These are phyloP conservation scores for Xestia rhomboidea DNA, from an alignment of 2,888 invertebrate species.

Conservation along the genomic window DNA sequence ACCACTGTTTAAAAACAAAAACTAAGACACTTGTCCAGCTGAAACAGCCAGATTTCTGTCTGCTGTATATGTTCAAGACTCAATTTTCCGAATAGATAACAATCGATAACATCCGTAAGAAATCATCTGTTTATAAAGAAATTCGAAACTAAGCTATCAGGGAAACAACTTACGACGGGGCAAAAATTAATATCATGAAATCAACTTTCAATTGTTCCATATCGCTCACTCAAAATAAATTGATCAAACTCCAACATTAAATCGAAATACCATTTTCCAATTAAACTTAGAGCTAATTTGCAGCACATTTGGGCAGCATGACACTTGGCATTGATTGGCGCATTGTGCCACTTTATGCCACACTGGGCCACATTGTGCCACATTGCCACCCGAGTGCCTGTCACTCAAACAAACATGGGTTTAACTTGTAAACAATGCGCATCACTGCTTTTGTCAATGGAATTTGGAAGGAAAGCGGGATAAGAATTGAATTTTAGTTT, in stretches of 20 bases:
- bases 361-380: slow-evolving; percentile 74
- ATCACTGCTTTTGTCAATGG: slow-evolving; percentile 76
- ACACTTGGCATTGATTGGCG: slow-evolving; percentile 74
- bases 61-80: background rate
- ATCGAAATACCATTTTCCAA: slow-evolving; percentile 41
- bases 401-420: slow-evolving; percentile 85
- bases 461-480: slow-evolving; percentile 15
- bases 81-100: background rate
- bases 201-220: background rate
- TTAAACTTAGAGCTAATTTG: slow-evolving; percentile 58
- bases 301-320: slow-evolving; percentile 54
- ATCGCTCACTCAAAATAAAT: background rate
- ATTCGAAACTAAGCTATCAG: background rate
- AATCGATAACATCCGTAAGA: background rate
- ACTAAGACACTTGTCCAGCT: accelerated
- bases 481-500: slow-evolving; percentile 49
- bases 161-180: background rate
- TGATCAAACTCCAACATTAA: slow-evolving; percentile 24
- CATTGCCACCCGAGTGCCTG: slow-evolving; percentile 77
- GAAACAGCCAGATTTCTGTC: background rate
- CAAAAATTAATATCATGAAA: background rate
- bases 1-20: background rate
- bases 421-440: slow-evolving; percentile 84
- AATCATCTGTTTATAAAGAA: background rate
- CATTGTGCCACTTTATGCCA: slow-evolving; percentile 76